These are phyloP conservation scores for Tenebrio molitor DNA, from an alignment of 1,140 invertebrate genomes.

Conservation along the genomic window DNA sequence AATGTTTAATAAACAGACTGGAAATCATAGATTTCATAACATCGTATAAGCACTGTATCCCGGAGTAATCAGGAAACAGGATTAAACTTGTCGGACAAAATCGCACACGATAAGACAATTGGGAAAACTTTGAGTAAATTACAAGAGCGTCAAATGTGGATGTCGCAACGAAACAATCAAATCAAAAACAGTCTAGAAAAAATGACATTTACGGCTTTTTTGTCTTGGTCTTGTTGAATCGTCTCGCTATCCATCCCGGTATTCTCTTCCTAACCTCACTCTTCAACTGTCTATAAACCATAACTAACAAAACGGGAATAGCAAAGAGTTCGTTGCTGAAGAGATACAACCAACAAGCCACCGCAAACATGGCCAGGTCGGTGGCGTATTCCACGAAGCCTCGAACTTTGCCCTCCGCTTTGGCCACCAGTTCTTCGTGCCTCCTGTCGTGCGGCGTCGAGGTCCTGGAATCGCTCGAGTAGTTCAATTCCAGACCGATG, in stretches of 20 bases:
- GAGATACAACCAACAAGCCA: slow-evolving; percentile 83
- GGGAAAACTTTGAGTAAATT: no score
- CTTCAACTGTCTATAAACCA: slow-evolving; percentile 81
- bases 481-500: slow-evolving; percentile 52
- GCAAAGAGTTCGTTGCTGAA: slow-evolving; percentile 83
- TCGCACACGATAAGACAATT: not conserved
- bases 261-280: slow-evolving; percentile 70
- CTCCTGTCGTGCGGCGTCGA: slow-evolving; percentile 20
- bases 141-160: no score
- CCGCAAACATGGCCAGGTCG: slow-evolving; percentile 77
- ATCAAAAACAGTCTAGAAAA: no score
- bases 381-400: slow-evolving; percentile 77
- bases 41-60: slow-evolving; percentile 15
- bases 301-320: slow-evolving; percentile 80
- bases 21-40: slow-evolving; percentile 34
- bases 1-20: not conserved
- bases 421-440: slow-evolving; percentile 54
- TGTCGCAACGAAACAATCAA: no score
- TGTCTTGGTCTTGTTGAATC: slow-evolving; percentile 42
- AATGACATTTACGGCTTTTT: slow-evolving; percentile 17
- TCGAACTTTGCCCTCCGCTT: slow-evolving; percentile 75
- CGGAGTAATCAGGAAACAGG: not conserved
- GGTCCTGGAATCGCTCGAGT: slow-evolving; percentile 30
- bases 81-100: slow-evolving; percentile 1
- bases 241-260: slow-evolving; percentile 62